Evolutionary conservation across 2,888 invertebrate species (phyloP).

Genomic region (Pollenia amentaria): DNA sequence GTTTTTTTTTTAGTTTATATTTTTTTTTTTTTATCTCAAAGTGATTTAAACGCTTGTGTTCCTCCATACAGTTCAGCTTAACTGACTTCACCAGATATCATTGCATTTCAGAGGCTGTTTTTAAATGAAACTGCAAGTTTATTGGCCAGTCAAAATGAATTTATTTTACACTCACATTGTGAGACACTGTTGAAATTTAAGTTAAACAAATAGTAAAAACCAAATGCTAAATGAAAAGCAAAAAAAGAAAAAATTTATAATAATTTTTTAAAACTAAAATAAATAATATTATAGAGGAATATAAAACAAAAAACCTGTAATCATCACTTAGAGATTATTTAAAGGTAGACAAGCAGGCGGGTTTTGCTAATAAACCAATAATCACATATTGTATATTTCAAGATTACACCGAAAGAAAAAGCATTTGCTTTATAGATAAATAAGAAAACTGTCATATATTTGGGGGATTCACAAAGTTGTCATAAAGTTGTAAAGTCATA

Average conservation of each 20-base stretch:
- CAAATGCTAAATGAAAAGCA: not conserved
- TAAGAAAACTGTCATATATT: too few relatives aligned
- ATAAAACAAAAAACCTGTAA: conserved; percentile 54
- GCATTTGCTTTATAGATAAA: too few relatives aligned
- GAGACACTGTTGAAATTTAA: conserved; percentile 39
- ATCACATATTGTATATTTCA: conserved; percentile 26
- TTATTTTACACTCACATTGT: conserved; percentile 62
- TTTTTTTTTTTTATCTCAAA: conserved; percentile 14
- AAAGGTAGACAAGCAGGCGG: not conserved
- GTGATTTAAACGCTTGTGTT: conserved; percentile 50
- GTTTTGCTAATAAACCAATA: conserved; percentile 38
- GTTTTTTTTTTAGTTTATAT: not conserved
- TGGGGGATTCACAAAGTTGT: too few relatives aligned
- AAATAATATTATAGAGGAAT: not conserved
- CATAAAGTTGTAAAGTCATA: too few relatives aligned
- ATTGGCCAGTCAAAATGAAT: conserved; percentile 82
- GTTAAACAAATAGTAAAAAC: conserved; percentile 8
- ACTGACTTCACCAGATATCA: conserved; percentile 39
- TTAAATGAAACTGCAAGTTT: conserved; percentile 83
- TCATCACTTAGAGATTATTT: conserved; percentile 43
- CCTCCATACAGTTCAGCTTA: conserved; percentile 18
- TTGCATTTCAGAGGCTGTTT: conserved; percentile 66
- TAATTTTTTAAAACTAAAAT: conserved; percentile 37
- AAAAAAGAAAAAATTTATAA: conserved; percentile 19
- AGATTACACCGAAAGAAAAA: not conserved